These are phyloP conservation scores for Ptiloglossa arizonensis DNA, from an alignment of 1,140 invertebrate genomes.

Conservation along the genomic window DNA sequence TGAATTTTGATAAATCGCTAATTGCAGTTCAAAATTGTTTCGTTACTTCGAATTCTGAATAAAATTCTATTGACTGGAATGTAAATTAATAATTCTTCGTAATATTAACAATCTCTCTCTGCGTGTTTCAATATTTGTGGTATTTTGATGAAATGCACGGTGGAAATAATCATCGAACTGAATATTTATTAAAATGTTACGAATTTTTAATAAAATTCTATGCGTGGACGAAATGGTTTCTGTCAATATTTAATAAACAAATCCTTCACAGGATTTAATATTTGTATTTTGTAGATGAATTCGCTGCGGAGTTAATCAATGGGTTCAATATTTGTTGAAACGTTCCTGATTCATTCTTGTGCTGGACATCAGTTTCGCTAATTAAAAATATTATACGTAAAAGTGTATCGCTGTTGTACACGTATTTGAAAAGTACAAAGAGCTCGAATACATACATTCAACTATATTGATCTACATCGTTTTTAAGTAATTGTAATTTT, in stretches of 20 bases:
- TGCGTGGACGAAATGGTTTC: background rate
- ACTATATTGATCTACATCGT: background rate
- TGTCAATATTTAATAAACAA: background rate
- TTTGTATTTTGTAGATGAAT: background rate
- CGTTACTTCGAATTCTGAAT: too few species aligned
- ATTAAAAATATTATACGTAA: conserved; percentile 1
- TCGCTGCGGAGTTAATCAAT: conserved; percentile 1
- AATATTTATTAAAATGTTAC: background rate
- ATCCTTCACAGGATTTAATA: background rate
- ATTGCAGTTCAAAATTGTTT: too few species aligned
- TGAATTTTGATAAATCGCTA: too few species aligned
- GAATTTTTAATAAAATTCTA: background rate
- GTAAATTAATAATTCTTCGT: background rate
- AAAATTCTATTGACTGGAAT: too few species aligned
- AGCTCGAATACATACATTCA: background rate
- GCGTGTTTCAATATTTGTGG: background rate
- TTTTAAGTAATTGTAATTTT: background rate
- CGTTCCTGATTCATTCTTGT: background rate
- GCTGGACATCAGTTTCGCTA: background rate
- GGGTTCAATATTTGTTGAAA: background rate
- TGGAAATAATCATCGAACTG: too few species aligned
- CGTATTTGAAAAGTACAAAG: background rate
- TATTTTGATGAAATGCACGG: background rate
- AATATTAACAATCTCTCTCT: background rate
- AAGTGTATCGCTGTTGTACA: background rate